Evolutionary conservation across 2,888 invertebrate species (phyloP).

Genomic region (Suillia variegata): DNA sequence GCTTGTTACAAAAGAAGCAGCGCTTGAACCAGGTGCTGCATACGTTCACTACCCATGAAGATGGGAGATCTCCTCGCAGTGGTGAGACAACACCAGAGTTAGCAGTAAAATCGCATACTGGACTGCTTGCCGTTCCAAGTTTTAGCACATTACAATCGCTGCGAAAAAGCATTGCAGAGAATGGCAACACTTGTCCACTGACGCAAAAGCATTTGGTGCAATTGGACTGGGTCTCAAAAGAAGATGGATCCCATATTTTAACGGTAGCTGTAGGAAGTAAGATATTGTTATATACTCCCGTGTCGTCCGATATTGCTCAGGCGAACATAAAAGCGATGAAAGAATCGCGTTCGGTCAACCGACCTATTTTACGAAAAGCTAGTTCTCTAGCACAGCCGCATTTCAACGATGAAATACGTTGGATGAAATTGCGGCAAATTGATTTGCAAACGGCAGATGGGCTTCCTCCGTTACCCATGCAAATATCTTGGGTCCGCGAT

Average conservation of each 20-base stretch:
- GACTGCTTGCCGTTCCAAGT: slow-evolving; percentile 83
- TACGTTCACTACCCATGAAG: slow-evolving; percentile 81
- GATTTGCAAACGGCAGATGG: slow-evolving; percentile 94
- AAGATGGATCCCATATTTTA: slow-evolving; percentile 97
- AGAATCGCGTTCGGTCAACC: slow-evolving; percentile 81
- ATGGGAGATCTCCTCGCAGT: slow-evolving; percentile 67
- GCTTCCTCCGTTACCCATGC: slow-evolving; percentile 95
- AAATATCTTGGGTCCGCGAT: slow-evolving; percentile 98
- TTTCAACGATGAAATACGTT: slow-evolving; percentile 90
- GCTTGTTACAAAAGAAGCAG: slow-evolving; percentile 81
- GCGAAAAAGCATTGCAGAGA: slow-evolving; percentile 86
- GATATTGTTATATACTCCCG: slow-evolving; percentile 89
- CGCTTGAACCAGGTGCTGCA: slow-evolving; percentile 81
- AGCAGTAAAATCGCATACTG: slow-evolving; percentile 46
- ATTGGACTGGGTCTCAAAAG: slow-evolving; percentile 98
- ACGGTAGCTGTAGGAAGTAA: slow-evolving; percentile 96
- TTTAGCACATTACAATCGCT: slow-evolving; percentile 88
- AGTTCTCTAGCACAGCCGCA: slow-evolving; percentile 89
- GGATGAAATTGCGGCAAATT: slow-evolving; percentile 94
- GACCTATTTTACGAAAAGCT: slow-evolving; percentile 86
- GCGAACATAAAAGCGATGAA: slow-evolving; percentile 92
- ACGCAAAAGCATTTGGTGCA: slow-evolving; percentile 94
- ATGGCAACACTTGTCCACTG: slow-evolving; percentile 87
- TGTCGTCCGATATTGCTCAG: slow-evolving; percentile 93
- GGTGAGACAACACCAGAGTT: slow-evolving; percentile 61